Percentiles rank a stretch among this genome's conserved stretches.
Evolutionary conservation across 2,888 invertebrate species (phyloP).

Genomic region (Helicoverpa assulta): DNA sequence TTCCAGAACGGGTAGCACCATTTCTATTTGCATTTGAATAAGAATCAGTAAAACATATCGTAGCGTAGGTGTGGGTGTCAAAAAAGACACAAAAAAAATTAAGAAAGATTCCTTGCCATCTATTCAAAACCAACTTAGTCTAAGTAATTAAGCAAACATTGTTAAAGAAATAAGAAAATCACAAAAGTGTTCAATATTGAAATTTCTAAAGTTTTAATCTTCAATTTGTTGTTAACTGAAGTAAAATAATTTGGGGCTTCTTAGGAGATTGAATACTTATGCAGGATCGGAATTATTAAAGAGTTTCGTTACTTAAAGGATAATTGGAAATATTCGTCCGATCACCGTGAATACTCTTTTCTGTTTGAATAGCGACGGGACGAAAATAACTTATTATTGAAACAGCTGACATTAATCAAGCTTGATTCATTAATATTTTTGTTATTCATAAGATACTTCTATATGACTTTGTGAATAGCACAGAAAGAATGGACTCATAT

Average conservation of each 20-base stretch:
- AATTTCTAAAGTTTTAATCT: constrained; percentile 49
- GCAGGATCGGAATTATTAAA: constrained; percentile 38
- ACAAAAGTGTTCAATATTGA: constrained; percentile 36
- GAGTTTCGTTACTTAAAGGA: constrained; percentile 48
- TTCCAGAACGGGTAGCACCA: neutral
- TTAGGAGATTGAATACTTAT: constrained; percentile 46
- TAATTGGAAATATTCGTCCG: constrained; percentile 27
- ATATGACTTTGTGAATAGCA: neutral
- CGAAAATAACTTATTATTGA: neutral
- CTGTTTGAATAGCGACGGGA: neutral
- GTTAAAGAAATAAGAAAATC: constrained; percentile 35
- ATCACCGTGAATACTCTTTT: constrained; percentile 20
- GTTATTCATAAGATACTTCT: neutral
- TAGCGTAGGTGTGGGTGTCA: neutral
- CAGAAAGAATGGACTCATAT: too few species aligned
- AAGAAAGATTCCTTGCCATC: neutral
- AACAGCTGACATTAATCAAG: neutral
- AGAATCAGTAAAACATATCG: neutral
- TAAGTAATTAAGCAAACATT: constrained; percentile 25
- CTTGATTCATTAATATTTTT: neutral
- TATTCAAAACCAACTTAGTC: constrained; percentile 3
- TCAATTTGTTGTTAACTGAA: constrained; percentile 41
- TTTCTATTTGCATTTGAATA: neutral
- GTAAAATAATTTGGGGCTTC: constrained; percentile 46
- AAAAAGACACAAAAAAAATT: constrained; percentile 8